Evolutionary conservation across 2,797 vertebrate genomes (phyloP).

Genomic region (Kryptolebias ocellatus): DNA sequence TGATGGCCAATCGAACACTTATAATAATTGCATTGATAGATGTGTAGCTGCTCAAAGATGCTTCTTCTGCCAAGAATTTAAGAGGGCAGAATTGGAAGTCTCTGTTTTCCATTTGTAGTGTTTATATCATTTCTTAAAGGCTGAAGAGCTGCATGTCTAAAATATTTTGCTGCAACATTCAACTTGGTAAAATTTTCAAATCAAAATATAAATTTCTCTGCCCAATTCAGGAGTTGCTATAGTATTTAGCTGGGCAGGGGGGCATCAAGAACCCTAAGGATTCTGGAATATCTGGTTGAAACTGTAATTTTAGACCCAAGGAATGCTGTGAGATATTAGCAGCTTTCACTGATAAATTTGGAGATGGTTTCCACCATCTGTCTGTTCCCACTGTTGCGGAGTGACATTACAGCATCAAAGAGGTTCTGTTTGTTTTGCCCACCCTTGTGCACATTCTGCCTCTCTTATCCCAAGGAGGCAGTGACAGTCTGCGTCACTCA

Average conservation of each 20-base stretch:
- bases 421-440: slow-evolving; percentile 30
- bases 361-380: slow-evolving; percentile 9
- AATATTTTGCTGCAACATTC: too few species aligned
- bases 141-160: too few species aligned
- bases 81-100: too few species aligned
- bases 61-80: neutral
- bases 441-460: slow-evolving; percentile 9
- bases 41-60: neutral
- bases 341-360: neutral
- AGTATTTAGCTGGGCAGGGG: too few species aligned
- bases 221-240: too few species aligned
- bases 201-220: too few species aligned
- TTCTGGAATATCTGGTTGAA: neutral
- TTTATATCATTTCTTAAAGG: too few species aligned
- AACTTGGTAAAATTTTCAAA: too few species aligned
- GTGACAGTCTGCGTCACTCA: slow-evolving; percentile 13
- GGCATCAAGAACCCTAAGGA: neutral
- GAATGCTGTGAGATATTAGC: neutral
- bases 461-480: slow-evolving; percentile 17
- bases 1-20: too few species aligned
- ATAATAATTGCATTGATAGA: neutral
- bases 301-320: neutral
- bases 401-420: neutral
- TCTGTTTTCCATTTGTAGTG: neutral
- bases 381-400: slow-evolving; percentile 4